phyloP scores from a whole-genome alignment of 2,888 invertebrate genomes.

The Leptopilina syphax region DNA sequence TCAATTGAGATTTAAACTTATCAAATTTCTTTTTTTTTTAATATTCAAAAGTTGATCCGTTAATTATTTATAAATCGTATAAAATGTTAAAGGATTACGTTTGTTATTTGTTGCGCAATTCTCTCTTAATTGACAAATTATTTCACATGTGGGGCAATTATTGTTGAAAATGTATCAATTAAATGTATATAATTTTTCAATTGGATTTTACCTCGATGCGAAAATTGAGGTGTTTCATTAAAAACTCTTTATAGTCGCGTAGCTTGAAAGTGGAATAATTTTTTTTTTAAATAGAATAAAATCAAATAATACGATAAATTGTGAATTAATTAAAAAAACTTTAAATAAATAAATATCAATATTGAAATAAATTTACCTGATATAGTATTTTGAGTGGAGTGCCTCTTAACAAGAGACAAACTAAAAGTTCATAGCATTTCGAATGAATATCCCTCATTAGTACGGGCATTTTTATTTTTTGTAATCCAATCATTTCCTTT shows the following conservation, averaged over 20 bases:
- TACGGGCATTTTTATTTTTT: constrained; percentile 80
- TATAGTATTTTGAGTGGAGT: constrained; percentile 86
- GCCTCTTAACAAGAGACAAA: constrained; percentile 86
- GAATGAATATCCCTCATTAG: constrained; percentile 89
- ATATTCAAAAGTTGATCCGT: neutral
- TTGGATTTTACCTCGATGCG: neutral
- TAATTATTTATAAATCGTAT: constrained; percentile 13
- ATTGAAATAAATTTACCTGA: constrained; percentile 79
- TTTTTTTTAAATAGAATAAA: neutral
- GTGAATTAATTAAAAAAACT: too few relatives aligned
- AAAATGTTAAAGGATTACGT: neutral
- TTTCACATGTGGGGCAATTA: neutral
- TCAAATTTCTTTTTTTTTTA: neutral
- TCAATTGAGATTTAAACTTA: neutral
- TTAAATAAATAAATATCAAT: neutral
- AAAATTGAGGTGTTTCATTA: neutral
- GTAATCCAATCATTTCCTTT: constrained; percentile 80
- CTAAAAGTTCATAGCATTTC: constrained; percentile 88
- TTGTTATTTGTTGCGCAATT: constrained; percentile 17
- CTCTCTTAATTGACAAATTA: constrained; percentile 10
- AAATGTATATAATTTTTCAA: neutral
- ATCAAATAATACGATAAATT: neutral
- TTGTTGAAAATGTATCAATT: neutral
- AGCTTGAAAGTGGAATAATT: too few relatives aligned
- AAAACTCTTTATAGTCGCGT: neutral